Base-by-base conservation (phyloP, 1,140 invertebrate species). In the Drosophila ohnishii region DNA sequence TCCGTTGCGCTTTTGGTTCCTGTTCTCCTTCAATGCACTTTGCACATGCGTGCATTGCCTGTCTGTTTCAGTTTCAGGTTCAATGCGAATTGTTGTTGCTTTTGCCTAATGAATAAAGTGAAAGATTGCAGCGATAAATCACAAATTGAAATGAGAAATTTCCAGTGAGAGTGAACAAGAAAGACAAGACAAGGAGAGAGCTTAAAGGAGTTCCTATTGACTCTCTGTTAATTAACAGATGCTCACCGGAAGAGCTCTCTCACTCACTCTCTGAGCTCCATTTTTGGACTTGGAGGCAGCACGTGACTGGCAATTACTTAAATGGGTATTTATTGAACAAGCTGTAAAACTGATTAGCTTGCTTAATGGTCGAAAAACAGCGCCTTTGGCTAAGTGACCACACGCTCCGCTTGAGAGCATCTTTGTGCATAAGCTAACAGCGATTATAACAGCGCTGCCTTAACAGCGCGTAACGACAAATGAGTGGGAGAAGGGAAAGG, bases 1-100 rank as follows among this genome's bases (percentile, higher is more conserved):
- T 62, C 55, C 64, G 50, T 65, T 72, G 48, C 64, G 61, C 39
- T 67, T 64, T 58, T 50, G 74, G 83, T 87, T 87, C 84, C 83
- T 88, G 83, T 83, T 87, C 73, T 87, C 83, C 79, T 88, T 87
- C 79, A 77, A 48, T 76, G 42, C 48, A 74, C 57, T 58, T 78
- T 73, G 39, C 48, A 74, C 56, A 62, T 78, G 61, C 64, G 64
- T 79, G 64, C 47, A 42, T 22, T 32, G 62, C 45, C 56, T 65
- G 71, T 74, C 75, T 32, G 61, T 57, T 48, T 58, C 69, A 56
- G 45, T 62, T 62, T 56, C 74, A 80, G 75, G 76, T 83, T 87
- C 79, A 83, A 83, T 87, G 78, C 57, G 65, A 85, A 48, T 47
- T 57, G 44, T 45, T 70, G 44, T 62, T 34, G 47, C 57, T 40